These are phyloP conservation scores for Drosophila sulfurigaster DNA, from an alignment of 1,140 invertebrate species.

Conservation along the genomic window DNA sequence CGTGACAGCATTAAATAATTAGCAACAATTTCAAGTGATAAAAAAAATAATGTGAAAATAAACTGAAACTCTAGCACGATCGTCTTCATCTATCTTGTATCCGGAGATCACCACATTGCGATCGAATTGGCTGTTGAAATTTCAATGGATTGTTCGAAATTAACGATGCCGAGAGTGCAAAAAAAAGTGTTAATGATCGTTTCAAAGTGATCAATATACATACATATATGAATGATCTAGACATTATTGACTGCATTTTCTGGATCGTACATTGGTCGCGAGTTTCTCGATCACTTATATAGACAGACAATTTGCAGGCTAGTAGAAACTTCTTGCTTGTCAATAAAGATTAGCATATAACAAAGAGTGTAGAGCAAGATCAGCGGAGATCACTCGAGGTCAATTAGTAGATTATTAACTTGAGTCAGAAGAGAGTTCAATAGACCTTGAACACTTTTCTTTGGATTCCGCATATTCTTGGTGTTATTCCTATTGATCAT, in stretches of 20 bases:
- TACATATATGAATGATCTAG: background rate
- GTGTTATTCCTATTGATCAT: background rate
- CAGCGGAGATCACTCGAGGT: background rate
- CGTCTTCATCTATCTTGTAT: background rate
- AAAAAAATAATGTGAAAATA: background rate
- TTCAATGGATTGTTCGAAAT: background rate
- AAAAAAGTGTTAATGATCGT: constrained; percentile 9
- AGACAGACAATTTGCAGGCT: background rate
- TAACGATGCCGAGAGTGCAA: background rate
- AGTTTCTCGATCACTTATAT: background rate
- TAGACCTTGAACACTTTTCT: background rate
- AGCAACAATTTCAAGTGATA: background rate
- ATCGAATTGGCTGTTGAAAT: constrained; percentile 1
- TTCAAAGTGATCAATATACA: background rate
- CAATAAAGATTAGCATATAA: background rate
- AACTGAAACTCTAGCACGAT: background rate
- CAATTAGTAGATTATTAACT: background rate
- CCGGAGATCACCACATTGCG: no score
- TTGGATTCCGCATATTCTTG: background rate
- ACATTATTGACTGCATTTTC: background rate
- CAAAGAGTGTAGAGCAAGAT: background rate
- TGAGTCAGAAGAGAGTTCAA: background rate
- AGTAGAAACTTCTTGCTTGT: background rate
- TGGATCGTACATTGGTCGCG: background rate
- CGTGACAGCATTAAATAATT: constrained; percentile 10